These are phyloP conservation scores for Terebella lapidaria DNA, from an alignment of 2,888 invertebrate species.

Conservation along the genomic window DNA sequence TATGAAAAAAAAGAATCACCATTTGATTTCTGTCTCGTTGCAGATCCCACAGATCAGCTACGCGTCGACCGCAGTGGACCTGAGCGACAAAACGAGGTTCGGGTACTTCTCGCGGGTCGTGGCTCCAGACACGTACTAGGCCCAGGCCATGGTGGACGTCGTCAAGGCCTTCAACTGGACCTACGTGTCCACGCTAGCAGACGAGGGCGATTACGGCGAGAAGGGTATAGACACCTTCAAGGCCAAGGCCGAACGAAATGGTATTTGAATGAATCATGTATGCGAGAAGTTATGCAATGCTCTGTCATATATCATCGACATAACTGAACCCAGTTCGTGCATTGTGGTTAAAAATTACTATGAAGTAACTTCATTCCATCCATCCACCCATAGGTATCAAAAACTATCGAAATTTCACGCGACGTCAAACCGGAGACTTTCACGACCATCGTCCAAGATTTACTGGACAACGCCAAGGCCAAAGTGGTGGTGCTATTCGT, in stretches of 20 bases:
- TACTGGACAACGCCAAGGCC: conserved; percentile 61
- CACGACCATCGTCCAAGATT: conserved; percentile 60
- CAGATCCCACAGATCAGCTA: conserved; percentile 68
- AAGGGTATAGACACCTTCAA: conserved; percentile 58
- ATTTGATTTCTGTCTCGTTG: too few species aligned
- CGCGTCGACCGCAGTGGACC: conserved; percentile 68
- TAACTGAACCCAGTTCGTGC: too few species aligned
- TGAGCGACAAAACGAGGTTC: conserved; percentile 69
- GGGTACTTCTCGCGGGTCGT: conserved; percentile 68
- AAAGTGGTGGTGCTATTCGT: conserved; percentile 68
- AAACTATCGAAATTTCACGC: conserved; percentile 61
- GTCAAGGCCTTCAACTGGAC: conserved; percentile 69
- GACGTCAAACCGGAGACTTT: conserved; percentile 61
- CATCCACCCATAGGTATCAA: conserved; percentile 63
- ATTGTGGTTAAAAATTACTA: too few species aligned
- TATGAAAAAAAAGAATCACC: too few species aligned
- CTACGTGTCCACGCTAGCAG: conserved; percentile 71
- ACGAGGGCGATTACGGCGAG: conserved; percentile 73
- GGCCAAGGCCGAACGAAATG: conserved; percentile 41
- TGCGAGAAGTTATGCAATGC: too few species aligned
- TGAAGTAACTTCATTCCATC: too few species aligned
- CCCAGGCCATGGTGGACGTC: conserved; percentile 64
- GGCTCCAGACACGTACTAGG: conserved; percentile 57
- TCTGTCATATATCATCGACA: too few species aligned
- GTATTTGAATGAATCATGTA: too few species aligned